Percentiles rank a stretch among this genome's conserved stretches.
Evolutionary conservation across 1,140 invertebrate species (phyloP).

Genomic region (Drosophila virilis): DNA sequence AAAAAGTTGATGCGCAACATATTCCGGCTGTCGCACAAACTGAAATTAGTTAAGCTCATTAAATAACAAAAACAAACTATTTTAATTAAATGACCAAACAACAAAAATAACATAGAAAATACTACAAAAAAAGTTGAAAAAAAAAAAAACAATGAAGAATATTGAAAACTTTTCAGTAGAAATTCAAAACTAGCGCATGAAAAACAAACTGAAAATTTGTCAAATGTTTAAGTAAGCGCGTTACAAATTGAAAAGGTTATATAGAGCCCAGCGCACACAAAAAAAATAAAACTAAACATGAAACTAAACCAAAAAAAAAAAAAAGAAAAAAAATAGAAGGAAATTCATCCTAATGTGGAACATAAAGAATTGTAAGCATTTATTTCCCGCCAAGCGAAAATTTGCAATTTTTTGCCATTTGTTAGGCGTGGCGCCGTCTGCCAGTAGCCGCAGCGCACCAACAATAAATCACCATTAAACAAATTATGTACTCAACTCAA

Average conservation of each 20-base stretch:
- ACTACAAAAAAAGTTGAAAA: slow-evolving; percentile 7
- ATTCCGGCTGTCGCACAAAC: slow-evolving; percentile 49
- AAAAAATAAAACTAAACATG: background rate
- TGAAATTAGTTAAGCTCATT: slow-evolving; percentile 72
- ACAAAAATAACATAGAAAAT: no score
- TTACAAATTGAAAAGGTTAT: slow-evolving; percentile 18
- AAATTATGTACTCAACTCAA: slow-evolving; percentile 79
- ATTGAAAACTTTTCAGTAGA: slow-evolving; percentile 3
- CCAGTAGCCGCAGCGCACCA: slow-evolving; percentile 31
- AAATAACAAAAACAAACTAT: slow-evolving; percentile 50
- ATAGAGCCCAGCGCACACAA: background rate
- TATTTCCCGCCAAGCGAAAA: slow-evolving; percentile 43
- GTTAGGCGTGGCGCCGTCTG: slow-evolving; percentile 44
- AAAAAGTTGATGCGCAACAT: slow-evolving; percentile 26
- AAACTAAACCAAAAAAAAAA: background rate
- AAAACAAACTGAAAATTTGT: slow-evolving; percentile 30
- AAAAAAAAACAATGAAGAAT: slow-evolving; percentile 1
- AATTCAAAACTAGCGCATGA: slow-evolving; percentile 13
- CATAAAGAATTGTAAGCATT: slow-evolving; percentile 60
- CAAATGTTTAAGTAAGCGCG: slow-evolving; percentile 12
- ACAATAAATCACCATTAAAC: slow-evolving; percentile 80
- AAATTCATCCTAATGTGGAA: slow-evolving; percentile 34
- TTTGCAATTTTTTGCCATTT: slow-evolving; percentile 73
- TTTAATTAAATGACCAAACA: slow-evolving; percentile 56
- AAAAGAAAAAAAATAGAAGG: slow-evolving; percentile 16